Base-by-base conservation (phyloP, 1,140 invertebrate genomes). In the Colletes gigas region DNA sequence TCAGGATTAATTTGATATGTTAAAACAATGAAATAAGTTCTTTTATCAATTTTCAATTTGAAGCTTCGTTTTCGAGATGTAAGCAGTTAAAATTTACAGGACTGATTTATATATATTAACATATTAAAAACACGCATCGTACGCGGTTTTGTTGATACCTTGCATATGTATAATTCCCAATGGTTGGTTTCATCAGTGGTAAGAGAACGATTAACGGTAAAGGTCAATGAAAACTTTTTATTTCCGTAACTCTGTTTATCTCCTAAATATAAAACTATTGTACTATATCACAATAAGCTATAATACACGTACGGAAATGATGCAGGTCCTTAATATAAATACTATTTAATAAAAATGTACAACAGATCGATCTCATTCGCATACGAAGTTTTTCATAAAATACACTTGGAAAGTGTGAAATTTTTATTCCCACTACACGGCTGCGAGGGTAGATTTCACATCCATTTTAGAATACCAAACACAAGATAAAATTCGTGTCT, bases 251-350 rank as follows among this genome's bases (percentile, higher is more conserved):
- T 59, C 44, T 74, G 41, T 57, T 72, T 66, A 75, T 62, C 47
- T 73, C 7, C 78, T 81, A 72, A 81, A 81, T 81, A 75, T 21
- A 81, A 76, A 81, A 81, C 65, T 75, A 81, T 81, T 75, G 17
- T 55, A 50, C 57, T 76, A 76, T 81, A 81, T 81, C 78, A 81
- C 78, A 81, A 81, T 67, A 76, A 76, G 54, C 71, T 81, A 76
- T 75, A 68, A 30, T 67, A 67, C 63, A 67, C 44, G 44, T 80
- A 75, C 39, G 19, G 12, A 47, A 75, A 80, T 71, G 44, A 80
- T 80, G 63, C 44, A 74, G 50, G n/a, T 44, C 0, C 55, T 72
- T 78, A 60, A 19, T 52, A 62, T 78, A 78, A 78, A 78, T 71
- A 78, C 21, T 78, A 71, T 71, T 60, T 30, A 7, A 57, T 70